Conservation (phyloP, 2,113 vertebrate genomes). For the Penelope pileata region DNA sequence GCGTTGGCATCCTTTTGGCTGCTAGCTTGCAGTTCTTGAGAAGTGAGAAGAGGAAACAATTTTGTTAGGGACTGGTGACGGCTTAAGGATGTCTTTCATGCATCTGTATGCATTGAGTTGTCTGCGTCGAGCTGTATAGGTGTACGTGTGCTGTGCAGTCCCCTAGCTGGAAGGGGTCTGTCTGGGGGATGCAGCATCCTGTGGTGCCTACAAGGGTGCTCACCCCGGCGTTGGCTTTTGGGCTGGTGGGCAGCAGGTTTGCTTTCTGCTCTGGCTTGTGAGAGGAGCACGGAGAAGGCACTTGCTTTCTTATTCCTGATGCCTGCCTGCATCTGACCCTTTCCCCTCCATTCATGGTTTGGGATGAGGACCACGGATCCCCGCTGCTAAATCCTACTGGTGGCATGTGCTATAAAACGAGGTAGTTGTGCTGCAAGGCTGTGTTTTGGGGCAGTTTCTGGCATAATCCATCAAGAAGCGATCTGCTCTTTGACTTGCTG, state of each 20-base stretch:
- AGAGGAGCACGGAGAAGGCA: neutral
- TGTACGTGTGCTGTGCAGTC: neutral
- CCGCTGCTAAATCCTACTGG: neutral
- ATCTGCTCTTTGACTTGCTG: neutral
- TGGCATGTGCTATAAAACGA: neutral
- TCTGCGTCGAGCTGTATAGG: neutral
- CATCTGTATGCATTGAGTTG: fast-evolving
- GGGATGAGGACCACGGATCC: fast-evolving
- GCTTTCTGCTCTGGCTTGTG: fast-evolving
- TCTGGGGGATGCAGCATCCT: neutral
- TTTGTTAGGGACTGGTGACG: neutral
- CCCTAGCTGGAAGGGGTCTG: neutral
- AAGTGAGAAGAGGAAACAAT: neutral
- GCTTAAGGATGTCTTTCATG: fast-evolving
- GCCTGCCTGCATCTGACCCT: fast-evolving
- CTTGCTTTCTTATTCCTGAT: fast-evolving
- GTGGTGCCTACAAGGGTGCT: neutral
- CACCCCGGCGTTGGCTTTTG: neutral
- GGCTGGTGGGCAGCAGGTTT: neutral
- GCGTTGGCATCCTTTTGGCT: neutral
- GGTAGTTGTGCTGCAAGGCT: neutral
- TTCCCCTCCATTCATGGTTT: neutral
- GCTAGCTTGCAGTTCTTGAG: neutral
- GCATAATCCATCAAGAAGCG: neutral
- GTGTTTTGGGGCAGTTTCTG: neutral